Evolutionary conservation across 2,113 vertebrate species (phyloP).

Genomic region (Australoheros scitulus): DNA sequence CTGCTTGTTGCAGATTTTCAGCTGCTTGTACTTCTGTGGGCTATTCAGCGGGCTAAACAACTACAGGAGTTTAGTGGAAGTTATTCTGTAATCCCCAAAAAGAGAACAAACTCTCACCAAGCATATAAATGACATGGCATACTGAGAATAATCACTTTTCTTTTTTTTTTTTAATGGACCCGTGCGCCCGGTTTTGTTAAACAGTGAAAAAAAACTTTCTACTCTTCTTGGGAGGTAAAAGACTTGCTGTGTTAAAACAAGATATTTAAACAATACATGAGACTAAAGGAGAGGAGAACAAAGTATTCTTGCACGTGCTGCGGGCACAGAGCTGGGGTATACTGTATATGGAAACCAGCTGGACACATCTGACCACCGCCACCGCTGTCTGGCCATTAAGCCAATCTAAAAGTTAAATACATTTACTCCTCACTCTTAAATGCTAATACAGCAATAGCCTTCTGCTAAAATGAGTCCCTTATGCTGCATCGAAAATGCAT

Average conservation of each 20-base stretch:
- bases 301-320: not conserved
- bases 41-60: conserved; percentile 14
- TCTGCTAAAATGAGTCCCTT: conserved; percentile 26
- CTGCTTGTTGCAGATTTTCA: conserved; percentile 35
- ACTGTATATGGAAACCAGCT: conserved; percentile 58
- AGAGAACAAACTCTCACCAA: conserved; percentile 1
- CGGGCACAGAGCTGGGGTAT: conserved; percentile 22
- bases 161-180: not conserved
- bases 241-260: conserved; percentile 22
- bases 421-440: conserved; percentile 36
- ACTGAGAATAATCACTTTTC: not conserved
- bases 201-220: not conserved
- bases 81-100: conserved; percentile 22
- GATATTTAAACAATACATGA: not conserved
- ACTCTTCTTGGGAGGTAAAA: conserved; percentile 25
- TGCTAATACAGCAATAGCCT: conserved; percentile 37
- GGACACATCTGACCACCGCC: conserved; percentile 26
- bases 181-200: not conserved
- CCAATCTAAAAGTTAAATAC: conserved; percentile 57
- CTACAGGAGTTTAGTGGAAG: conserved; percentile 23
- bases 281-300: conserved; percentile 14
- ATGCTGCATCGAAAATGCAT: conserved; percentile 12
- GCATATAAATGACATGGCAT: conserved; percentile 38
- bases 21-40: conserved; percentile 38
- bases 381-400: conserved; percentile 37